Base-by-base conservation (phyloP, 2,888 invertebrate genomes). In the Sminthurides aquaticus region DNA sequence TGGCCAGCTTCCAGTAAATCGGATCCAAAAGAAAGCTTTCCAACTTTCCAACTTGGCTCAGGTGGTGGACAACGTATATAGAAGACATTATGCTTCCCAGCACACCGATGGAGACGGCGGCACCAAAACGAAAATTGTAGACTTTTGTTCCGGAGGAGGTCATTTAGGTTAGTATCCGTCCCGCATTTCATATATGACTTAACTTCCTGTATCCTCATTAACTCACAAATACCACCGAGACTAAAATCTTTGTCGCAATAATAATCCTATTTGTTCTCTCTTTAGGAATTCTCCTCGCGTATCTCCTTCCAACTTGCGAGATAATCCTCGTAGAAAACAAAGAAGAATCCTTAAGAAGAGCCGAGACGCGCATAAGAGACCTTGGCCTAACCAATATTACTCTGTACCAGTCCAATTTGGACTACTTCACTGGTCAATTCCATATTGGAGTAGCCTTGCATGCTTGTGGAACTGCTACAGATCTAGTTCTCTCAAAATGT, bases 101-200 rank as follows among this genome's bases (percentile, higher is more conserved):
- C 5, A 52, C 5, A 20, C 52, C 5, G 52, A 52, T 5, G 52
- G 20, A 8, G 52, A 15, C 5, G 43, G 49, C 20, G 27, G n/a
- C 63, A 58, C 62, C 15, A 67, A 64, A 54, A 84, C 90, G 75
- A 79, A 83, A 20, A 89, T 96, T 73, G 90, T 96, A 0, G 96
- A 97, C 78, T 96, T 96, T 79, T 96, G 96, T 78, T 89, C 92
- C 75, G 96, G 96, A 1, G 89, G 92, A 75, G 96, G 96, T 0
- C 95, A 96, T 79, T 81, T 96, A 66, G 63, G 63, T 63, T 55
- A 57, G 57, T 56, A 5, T 22, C 26, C 26, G 3, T 26, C 52
- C n/a, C n/a, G n/a, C n/a, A n/a, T n/a, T n/a, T n/a, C n/a, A n/a
- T n/a, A n/a, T n/a, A n/a, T n/a, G n/a, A n/a, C n/a, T n/a, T n/a